Evolutionary conservation across 2,888 invertebrate species (phyloP), one percentile per base, ranked within the genome.

Genomic region (Athalia rosae): DNA sequence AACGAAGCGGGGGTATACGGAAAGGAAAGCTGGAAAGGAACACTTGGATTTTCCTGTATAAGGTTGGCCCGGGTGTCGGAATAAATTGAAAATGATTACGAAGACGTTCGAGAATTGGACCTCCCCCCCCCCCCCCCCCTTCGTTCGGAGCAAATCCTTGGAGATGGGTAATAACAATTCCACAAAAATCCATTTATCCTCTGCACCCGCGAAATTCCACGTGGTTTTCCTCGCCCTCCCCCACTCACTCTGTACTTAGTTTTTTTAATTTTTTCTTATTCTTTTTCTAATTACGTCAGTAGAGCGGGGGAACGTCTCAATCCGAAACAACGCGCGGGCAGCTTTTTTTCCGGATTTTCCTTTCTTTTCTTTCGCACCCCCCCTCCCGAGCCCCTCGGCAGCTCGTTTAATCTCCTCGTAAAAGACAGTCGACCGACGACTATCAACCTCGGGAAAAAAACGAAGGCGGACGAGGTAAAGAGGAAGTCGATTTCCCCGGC

Each of bases 81-180:
- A 86, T 88, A 85, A 87, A 88, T 88, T 88, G 86, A 84, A 84
- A 88, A 87, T 86, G 84, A 85, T 87, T 85, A 83, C 85, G 81
- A 82, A 83, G 83, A 82, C 83, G 82, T 78, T 82, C 82, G 78
- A 77, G 81, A 81, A 83, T 83, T 81, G 82, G 82, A 82, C 82
- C 64, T 79, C 59, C 77, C 78, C n/a, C n/a, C n/a, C n/a, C n/a
- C n/a, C n/a, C n/a, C n/a, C n/a, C n/a, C n/a, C n/a, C n/a, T n/a
- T n/a, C n/a, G n/a, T n/a, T n/a, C n/a, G n/a, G 74, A 59, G 59
- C 9, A 50, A 61, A 61, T 61, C 74, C 59, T 74, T 28, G 47
- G 59, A 47, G 71, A 71, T 45, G 56, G 71, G 61, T 62, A 62
- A 74, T 74, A 74, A 74, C 74, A 74, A 74, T 74, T 74, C 28